Percentiles rank a stretch among this genome's conserved stretches.
These are phyloP conservation scores for Novumbra hubbsi DNA, from an alignment of 2,797 vertebrate species.

Conservation along the genomic window DNA sequence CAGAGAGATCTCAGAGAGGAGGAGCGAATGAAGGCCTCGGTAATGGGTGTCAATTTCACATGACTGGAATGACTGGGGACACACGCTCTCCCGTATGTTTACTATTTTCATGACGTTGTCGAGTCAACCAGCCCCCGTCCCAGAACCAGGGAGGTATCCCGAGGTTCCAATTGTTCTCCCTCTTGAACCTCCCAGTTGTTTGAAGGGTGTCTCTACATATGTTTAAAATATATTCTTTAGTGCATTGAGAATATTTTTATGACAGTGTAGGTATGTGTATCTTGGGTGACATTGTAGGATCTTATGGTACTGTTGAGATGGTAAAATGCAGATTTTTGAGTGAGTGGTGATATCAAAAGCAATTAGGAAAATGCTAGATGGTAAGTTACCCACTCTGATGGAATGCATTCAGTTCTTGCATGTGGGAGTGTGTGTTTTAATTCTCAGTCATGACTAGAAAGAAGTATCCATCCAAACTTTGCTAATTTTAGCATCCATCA, in stretches of 20 bases:
- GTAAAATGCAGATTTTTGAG: background rate
- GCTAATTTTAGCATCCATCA: background rate
- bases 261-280: background rate
- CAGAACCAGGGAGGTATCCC: background rate
- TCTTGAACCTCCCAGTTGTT: too few relatives aligned
- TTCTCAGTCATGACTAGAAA: background rate
- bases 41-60: background rate
- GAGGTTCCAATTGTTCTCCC: too few relatives aligned
- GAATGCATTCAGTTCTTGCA: background rate
- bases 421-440: background rate
- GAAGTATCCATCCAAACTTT: background rate
- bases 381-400: background rate
- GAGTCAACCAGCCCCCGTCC: background rate
- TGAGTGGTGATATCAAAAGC: background rate
- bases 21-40: background rate
- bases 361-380: background rate
- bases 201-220: too few relatives aligned
- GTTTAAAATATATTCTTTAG: too few relatives aligned
- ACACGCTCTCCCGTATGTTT: background rate
- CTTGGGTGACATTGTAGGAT: background rate
- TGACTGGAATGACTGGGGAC: slow-evolving; percentile 1
- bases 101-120: background rate
- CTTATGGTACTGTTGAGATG: background rate
- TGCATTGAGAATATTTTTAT: too few relatives aligned
- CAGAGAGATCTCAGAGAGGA: background rate